Evolutionary conservation across 2,113 vertebrate genomes (phyloP), one percentile per base, ranked within the genome.

Genomic region (Glaucomys volans): DNA sequence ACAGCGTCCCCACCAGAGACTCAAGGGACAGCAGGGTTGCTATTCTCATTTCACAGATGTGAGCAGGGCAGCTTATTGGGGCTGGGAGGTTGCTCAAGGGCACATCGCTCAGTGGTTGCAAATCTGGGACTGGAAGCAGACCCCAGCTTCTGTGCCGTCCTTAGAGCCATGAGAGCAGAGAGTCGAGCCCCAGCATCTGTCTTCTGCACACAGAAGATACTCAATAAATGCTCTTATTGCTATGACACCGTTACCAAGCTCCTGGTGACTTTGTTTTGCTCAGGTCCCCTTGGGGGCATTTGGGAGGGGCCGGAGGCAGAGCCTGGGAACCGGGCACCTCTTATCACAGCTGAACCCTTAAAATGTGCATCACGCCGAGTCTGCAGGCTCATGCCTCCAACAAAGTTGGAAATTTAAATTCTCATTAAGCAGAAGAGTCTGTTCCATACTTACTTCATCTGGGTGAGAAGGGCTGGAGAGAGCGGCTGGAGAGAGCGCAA

Each of bases 371-470:
- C 90, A 80, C 4, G 1, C 88, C 0, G 4, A 44, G 83, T 5
- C 93, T 84, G 54, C 11, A 32, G 89, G 64, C 81, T 54, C 50
- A 24, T 1, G 1, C 37, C 92, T 77, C 57, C 5, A 37, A 35
- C 30, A 5, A 54, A 84, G 90, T 74, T 91, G 93, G 85, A 85
- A 88, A 95, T 79, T 69, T 62, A 83, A n/a, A 93, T 54, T 84
- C 95, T 96, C 97, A 93, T 91, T 96, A 96, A 90, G 85, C 64
- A 71, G 83, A 85, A 79, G 96, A 87, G 76, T 84, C 90, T 83
- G 87, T 57, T 75, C 74, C 40, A 10, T 5, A 8, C 84, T 94
- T 66, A 47, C n/a, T 77, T 95, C 87, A 30, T 87, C 87, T 76
- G 87, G 74, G 67, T 28, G 8, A 84, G 92, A 10, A 67, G 79